Base-by-base conservation (phyloP, 2,797 vertebrate genomes). In the Phoxinus dragarum region DNA sequence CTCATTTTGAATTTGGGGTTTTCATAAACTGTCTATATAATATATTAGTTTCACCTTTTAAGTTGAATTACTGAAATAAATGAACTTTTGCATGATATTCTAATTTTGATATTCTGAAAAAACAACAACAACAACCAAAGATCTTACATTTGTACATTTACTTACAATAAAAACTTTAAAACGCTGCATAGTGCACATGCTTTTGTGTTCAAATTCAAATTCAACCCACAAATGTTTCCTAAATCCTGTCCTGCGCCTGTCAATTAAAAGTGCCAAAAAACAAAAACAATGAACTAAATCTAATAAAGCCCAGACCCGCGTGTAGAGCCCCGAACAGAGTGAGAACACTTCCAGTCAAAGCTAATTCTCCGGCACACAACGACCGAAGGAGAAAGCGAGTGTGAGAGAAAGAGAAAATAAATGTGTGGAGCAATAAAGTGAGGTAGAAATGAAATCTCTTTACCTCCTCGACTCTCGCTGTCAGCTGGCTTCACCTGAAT, bases 401-500 rank as follows among this genome's bases (percentile, higher is more conserved):
- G 36, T 16, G 64, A 17, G 14, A 86, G 77, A n/a, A 74, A 49
- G 17, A 82, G 72, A 74, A 79, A 81, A 78, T 71, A 85, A 80
- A 69, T 74, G 73, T 49, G 69, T 40, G 52, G 36, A 42, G 71
- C 52, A 79, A 75, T 79, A 78, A 47, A 87, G 72, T 76, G 68
- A 77, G 61, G 16, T 77, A 80, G 92, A 94, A 94, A 90, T 93
- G 93, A 94, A 90, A 93, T 69, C 66, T 93, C 94, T 94, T 94
- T 97, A 97, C 96, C 96, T 97, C 96, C 96, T 90, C 96, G 96
- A 92, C 96, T 97, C 90, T 97, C 96, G 49, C 96, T 97, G 95
- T 97, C 96, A 0, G 96, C 96, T 0, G 96, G 96, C 40, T 97
- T 97, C 95, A 97, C 96, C 92, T 97, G 96, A 90, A 97, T 97